Evolutionary conservation across 2,888 invertebrate species (phyloP), one percentile per base, ranked within the genome.

Genomic region (Drosophila trichaetosa): DNA sequence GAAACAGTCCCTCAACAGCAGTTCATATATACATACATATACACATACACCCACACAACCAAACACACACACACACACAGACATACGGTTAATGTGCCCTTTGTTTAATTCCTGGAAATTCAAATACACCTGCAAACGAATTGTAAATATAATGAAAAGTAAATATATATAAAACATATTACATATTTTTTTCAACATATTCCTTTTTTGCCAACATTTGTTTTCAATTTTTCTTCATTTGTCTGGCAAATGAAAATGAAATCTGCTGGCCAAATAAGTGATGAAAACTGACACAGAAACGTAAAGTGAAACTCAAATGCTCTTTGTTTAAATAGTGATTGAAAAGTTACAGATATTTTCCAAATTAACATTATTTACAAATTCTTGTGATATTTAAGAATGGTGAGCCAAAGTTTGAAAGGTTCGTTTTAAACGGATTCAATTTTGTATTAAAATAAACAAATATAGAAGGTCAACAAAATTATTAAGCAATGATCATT

Each of bases 111-210:
- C 63, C 51, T 53, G 70, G 13, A 70, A 66, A 61, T 60, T 49
- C 66, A 66, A 57, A 64, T 79, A 63, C 51, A 59, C 27, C 36
- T 60, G 62, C 61, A 59, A 63, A 24, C 63, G 49, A 53, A 58
- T 62, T 68, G 71, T 42, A 60, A 69, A 81, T 70, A 49, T 80
- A 79, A 76, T 80, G 76, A 66, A 80, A 80, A 57, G 80, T 69
- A 82, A 80, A 80, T 29, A 80, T 64, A 79, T 67, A 71, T 71
- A 60, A 72, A 64, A 61, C 29, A 71, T 73, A 82, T 76, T 73
- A 73, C 5, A 64, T 61, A 34, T 46, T 31, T 54, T 38, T 42
- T n/a, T n/a, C 2, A 46, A 16, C 24, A 16, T 7, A 49, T 51
- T 40, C 33, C 5, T 51, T 34, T 54, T 59, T 24, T 36, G 13